Base-by-base conservation (phyloP, 2,797 vertebrate genomes). In the Sitta carolinensis region DNA sequence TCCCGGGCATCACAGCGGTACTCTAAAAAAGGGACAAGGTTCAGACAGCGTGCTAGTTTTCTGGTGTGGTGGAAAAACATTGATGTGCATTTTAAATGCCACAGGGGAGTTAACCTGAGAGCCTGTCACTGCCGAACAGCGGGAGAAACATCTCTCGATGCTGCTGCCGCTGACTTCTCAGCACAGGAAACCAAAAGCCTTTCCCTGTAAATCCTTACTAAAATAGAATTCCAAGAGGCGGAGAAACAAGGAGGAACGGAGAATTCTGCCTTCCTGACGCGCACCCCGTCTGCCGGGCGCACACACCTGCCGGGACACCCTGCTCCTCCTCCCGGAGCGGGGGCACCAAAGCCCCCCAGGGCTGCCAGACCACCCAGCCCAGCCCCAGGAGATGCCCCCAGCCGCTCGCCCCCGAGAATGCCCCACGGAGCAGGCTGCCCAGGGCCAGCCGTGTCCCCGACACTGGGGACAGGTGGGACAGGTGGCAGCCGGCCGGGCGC, bases 71-170 rank as follows among this genome's bases (percentile, higher is more conserved):
- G 69, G 88, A 75, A 93, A 93, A 95, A 88, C 63, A 3, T 52
- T 90, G 69, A 86, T 91, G 88, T 70, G 83, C 76, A 43, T 90
- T 91, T 86, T 78, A 93, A 95, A 90, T 43, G 73, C 50, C 93
- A 74, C 58, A 9, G 4, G 77, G 51, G 88, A 96, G 26, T 90
- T 72, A 93, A 87, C 57, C 76, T 57, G 84, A 85, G 72, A 92
- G 70, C 50, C 64, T 8, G 26, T 68, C 58, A 64, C 72, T 69
- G 83, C 63, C 1, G 3, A 74, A 76, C 84, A 63, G 50, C 34
- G 58, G 76, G 11, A 89, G 59, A 68, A 91, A 34, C 68, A 57
- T 52, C 55, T 47, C 61, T 61, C 2, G 3, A 43, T 9, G 45
- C 54, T 21, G 42, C 43, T 32, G 76, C 72, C 12, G 73, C 17